Percentiles rank a stretch among this genome's conserved stretches.
These are phyloP conservation scores for Hippoglossus hippoglossus DNA, from an alignment of 2,797 vertebrate genomes.

Conservation along the genomic window DNA sequence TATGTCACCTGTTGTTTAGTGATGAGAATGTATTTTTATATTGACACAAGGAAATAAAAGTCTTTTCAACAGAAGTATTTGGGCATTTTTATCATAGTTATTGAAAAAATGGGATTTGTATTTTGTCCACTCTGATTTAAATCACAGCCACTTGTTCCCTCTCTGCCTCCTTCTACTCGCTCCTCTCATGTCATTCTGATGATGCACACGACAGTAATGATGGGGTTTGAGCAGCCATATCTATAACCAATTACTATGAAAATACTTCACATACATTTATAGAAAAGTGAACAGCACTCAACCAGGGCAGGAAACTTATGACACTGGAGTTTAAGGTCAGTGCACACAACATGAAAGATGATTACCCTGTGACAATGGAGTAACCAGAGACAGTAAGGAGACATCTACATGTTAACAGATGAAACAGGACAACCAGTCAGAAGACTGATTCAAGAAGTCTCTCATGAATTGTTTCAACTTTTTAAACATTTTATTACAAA, in stretches of 20 bases:
- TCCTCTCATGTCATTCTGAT: conserved; percentile 48
- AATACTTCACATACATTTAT: too few relatives aligned
- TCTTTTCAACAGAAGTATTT: conserved; percentile 57
- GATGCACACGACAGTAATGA: conserved; percentile 60
- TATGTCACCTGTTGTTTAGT: neutral
- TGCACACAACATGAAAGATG: conserved; percentile 38
- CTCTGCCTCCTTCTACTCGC: conserved; percentile 39
- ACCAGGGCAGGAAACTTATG: too few relatives aligned
- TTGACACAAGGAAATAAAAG: neutral
- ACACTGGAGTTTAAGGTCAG: conserved; percentile 8
- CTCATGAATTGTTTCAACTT: conserved; percentile 7
- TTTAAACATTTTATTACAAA: conserved; percentile 65
- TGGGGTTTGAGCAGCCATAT: conserved; percentile 15
- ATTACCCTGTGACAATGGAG: conserved; percentile 39
- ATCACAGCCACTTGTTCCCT: conserved; percentile 43
- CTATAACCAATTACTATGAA: too few relatives aligned
- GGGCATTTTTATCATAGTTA: conserved; percentile 31
- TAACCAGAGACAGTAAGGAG: conserved; percentile 18
- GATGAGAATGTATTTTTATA: conserved; percentile 4
- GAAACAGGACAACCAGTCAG: conserved; percentile 6
- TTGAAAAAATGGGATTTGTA: conserved; percentile 68
- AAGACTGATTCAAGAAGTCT: conserved; percentile 10
- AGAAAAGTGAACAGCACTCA: too few relatives aligned
- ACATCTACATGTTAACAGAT: conserved; percentile 3
- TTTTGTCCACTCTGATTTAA: conserved; percentile 58